These are phyloP conservation scores for Anabacerthia variegaticeps DNA, from an alignment of 2,797 vertebrate species.

Conservation along the genomic window DNA sequence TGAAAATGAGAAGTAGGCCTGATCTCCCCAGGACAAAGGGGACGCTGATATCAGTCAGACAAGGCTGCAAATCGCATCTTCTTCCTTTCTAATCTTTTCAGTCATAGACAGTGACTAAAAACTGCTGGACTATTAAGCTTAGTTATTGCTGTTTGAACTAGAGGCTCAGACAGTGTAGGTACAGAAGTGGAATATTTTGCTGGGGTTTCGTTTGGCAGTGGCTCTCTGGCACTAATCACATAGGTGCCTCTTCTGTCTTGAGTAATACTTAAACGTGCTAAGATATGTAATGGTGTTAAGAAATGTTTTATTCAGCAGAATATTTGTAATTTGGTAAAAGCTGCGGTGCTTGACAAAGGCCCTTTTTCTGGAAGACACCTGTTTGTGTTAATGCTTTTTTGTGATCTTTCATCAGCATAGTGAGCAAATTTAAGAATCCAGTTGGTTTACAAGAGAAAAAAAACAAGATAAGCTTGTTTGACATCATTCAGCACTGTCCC, in stretches of 20 bases:
- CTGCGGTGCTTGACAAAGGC: not conserved
- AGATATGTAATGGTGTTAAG: slow-evolving; percentile 21
- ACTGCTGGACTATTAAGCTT: not conserved
- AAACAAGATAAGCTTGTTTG: not conserved
- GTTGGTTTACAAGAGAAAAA: not conserved
- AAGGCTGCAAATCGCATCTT: not conserved
- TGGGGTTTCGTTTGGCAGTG: not conserved
- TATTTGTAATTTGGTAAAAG: slow-evolving; percentile 5
- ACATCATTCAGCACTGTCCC: not conserved
- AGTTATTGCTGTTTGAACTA: not conserved
- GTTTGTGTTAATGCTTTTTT: not conserved
- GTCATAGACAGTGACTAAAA: not conserved
- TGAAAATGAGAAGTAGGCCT: not conserved
- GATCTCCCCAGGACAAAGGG: not conserved
- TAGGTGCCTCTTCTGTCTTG: slow-evolving; percentile 1
- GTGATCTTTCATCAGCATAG: not conserved
- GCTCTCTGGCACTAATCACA: not conserved
- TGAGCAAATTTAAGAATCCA: not conserved
- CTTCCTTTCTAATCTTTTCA: not conserved
- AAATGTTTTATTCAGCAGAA: slow-evolving; percentile 32
- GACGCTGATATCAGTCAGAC: not conserved
- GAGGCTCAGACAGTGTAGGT: not conserved
- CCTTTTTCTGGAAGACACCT: not conserved
- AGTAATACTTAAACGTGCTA: not conserved
- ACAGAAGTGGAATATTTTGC: not conserved